Conservation (phyloP, 2,888 invertebrate species). For the Agrotis puta region DNA sequence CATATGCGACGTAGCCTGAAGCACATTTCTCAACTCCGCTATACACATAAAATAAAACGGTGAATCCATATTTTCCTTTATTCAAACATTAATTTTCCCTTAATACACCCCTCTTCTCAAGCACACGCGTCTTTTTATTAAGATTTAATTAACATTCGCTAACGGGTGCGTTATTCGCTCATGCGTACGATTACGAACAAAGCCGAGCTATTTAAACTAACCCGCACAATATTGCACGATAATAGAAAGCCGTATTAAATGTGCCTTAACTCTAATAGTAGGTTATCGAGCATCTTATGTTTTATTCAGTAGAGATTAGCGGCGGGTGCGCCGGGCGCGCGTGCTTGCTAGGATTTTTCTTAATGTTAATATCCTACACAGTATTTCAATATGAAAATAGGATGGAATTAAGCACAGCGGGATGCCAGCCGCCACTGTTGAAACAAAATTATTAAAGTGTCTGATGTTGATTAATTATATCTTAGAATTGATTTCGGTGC, state of each 20-base stretch:
- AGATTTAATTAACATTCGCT: conserved; percentile 85
- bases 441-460: conserved; percentile 76
- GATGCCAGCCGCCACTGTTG: conserved; percentile 59
- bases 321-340: conserved; percentile 75
- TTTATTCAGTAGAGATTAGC: conserved; percentile 89
- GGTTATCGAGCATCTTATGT: conserved; percentile 89
- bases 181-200: conserved; percentile 78
- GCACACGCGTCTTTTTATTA: conserved; percentile 80
- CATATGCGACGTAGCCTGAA: conserved; percentile 65
- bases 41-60: conserved; percentile 61
- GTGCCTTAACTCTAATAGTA: conserved; percentile 86
- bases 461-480: conserved; percentile 79
- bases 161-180: conserved; percentile 76
- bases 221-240: conserved; percentile 75
- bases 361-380: conserved; percentile 78
- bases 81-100: conserved; percentile 65
- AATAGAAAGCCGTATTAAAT: conserved; percentile 86
- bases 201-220: conserved; percentile 65
- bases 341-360: conserved; percentile 81
- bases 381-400: conserved; percentile 75
- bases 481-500: conserved; percentile 73
- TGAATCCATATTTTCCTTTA: conserved; percentile 63
- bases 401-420: conserved; percentile 68
- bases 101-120: conserved; percentile 73
- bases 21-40: conserved; percentile 66